phyloP scores from a whole-genome alignment of 2,113 vertebrate genomes.

The Dipodomys ordii region DNA sequence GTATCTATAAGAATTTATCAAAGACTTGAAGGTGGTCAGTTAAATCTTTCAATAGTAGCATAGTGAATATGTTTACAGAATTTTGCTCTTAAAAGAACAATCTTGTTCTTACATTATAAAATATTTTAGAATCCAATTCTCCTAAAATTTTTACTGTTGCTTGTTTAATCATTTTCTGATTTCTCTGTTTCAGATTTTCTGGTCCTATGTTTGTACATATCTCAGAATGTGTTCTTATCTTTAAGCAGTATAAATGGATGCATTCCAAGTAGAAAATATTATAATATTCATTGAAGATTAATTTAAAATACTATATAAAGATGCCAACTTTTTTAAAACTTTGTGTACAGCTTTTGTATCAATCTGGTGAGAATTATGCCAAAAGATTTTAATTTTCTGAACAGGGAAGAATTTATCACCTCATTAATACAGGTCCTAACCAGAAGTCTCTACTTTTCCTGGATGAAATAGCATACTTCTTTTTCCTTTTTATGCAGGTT shows the following conservation, averaged over 20 bases:
- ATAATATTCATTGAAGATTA: background rate
- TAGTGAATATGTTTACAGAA: background rate
- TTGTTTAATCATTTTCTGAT: slow-evolving; percentile 7
- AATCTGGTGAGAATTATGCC: slow-evolving; percentile 10
- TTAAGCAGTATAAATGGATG: slow-evolving; percentile 4
- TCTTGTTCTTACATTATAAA: no score
- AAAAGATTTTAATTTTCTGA: slow-evolving; percentile 17
- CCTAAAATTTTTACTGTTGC: slow-evolving; percentile 10
- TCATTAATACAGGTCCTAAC: slow-evolving; percentile 11
- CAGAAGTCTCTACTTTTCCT: background rate
- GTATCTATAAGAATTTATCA: background rate
- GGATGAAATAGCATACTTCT: background rate
- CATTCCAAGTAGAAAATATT: background rate
- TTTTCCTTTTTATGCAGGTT: background rate
- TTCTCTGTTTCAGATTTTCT: background rate
- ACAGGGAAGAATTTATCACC: background rate
- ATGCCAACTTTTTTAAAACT: background rate
- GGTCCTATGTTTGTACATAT: background rate
- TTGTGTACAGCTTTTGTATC: background rate
- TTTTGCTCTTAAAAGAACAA: background rate
- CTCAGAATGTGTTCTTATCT: background rate
- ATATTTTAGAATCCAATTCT: background rate
- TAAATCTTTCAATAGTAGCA: background rate
- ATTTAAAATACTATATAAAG: slow-evolving; percentile 8
- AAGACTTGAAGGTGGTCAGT: background rate